phyloP scores from a whole-genome alignment of 1,140 invertebrate genomes.

The Phthorimaea operculella region DNA sequence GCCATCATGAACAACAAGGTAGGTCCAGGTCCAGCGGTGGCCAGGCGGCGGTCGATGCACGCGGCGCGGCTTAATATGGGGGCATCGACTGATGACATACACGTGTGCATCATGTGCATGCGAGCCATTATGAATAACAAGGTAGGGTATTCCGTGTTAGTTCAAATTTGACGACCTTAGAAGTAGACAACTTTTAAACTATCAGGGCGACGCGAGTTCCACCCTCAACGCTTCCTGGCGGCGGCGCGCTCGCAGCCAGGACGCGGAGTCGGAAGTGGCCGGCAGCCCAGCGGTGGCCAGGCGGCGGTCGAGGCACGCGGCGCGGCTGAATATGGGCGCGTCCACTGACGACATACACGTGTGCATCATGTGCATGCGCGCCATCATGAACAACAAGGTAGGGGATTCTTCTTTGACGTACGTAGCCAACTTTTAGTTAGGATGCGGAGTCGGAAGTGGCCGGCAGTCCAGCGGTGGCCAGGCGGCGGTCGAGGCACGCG shows the following conservation, averaged over 20 bases:
- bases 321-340: conserved; percentile 96
- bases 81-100: conserved; percentile 97
- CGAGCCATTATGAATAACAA: conserved; percentile 99
- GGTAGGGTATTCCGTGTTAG: conserved; percentile 61
- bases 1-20: conserved; percentile 99
- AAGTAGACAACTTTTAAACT: too few species aligned
- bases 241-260: conserved; percentile 38
- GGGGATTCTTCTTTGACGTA: not conserved
- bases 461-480: conserved; percentile 45
- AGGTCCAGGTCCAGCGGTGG: conserved; percentile 45
- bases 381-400: conserved; percentile 99
- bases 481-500: conserved; percentile 82
- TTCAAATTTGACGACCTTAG: too few species aligned
- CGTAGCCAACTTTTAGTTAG: too few species aligned
- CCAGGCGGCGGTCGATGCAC: conserved; percentile 78
- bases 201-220: conserved; percentile 26
- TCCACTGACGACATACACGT: conserved; percentile 99
- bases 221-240: conserved; percentile 37
- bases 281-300: conserved; percentile 50
- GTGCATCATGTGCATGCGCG: conserved; percentile 98
- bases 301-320: conserved; percentile 84
- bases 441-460: conserved; percentile 38
- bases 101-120: conserved; percentile 99
- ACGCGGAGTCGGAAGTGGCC: conserved; percentile 35
- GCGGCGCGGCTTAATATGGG: conserved; percentile 96